Evolutionary conservation across 53 echinoderm and acorn worm species (phyloP), one percentile per base, ranked within the genome.

Genomic region (Apostichopus leukothele): DNA sequence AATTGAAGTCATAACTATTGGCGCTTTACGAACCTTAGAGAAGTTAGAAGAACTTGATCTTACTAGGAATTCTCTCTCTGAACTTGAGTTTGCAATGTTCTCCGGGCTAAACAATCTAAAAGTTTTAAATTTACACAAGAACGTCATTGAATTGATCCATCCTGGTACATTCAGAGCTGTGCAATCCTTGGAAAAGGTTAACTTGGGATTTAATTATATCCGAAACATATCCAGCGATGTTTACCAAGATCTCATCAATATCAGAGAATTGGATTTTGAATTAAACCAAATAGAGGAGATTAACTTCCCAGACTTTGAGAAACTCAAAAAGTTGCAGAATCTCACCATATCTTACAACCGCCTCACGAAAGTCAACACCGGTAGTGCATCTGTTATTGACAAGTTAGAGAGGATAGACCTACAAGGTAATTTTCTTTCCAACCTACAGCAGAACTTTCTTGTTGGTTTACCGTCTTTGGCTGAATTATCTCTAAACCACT

Each of bases 41-140:
- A 59, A 57, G 60, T 63, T 83, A 11, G 83, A 83, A 21, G 83
- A 83, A 25, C 57, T 83, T 20, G 83, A 83, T 13, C 55, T 83
- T 14, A 63, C 83, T 11, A 83, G 83, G 27, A 83, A 83, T 21
- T 83, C 83, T 61, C 57, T 83, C 57, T 83, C 83, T 7, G 63
- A 60, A 55, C 60, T 83, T 9, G 57, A 60, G 18, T 83, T 83
- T 63, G 60, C 55, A 3, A 83, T 83, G 83, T 63, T 83, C 66
- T 59, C 83, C 27, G 83, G 83, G n/a, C 60, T 83, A 7, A 14
- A 83, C 9, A 83, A 60, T 27, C 25, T 83, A 54, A 60, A 59
- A 55, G 55, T 83, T n/a, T 63, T 83, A 83, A 83, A 83, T 23
- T 27, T 83, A 20, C 83, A 83, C 39, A 83, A 83, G 20, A 83